Base-by-base conservation (phyloP, 2,113 vertebrate genomes). In the Bubalus kerabau region DNA sequence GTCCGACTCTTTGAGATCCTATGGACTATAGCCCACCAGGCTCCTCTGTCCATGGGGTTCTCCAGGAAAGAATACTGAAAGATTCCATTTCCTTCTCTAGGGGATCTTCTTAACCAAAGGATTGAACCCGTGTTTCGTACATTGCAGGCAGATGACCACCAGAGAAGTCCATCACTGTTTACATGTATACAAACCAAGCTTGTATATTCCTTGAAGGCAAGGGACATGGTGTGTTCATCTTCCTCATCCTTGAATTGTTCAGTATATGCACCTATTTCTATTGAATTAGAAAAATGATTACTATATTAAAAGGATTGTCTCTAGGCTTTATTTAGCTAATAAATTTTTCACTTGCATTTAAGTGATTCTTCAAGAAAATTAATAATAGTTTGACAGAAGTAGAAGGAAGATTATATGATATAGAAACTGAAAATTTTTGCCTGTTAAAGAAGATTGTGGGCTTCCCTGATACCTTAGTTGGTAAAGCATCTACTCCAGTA, bases 51-150 rank as follows among this genome's bases (percentile, higher is more conserved):
- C 36, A 23, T 23, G 10, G 21, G 36, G 6, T 24, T 74, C 36
- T 74, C 67, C 67, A 74, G 19, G 67, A 23, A 74, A 40, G 5
- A 24, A 40, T 74, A 40, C 36, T 74, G 67, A 36, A 36, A 36
- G 36, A 36, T 36, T 74, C 67, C 21, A 74, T 24, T 40, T 74
- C 67, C 67, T 74, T 40, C 36, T 24, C 67, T 74, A 74, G 36
- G 19, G n/a, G 5, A 13, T 74, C 36, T 74, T 74, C 36, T 36
- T 24, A 5, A 74, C 21, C 67, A 74, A 40, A 10, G 67, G 36
- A 12, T 7, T 40, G 36, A 40, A 74, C 36, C n/a, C 0, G 0
- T 3, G 5, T 74, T 74, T 40, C 1, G 0, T 1, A 0, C 10
- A 23, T 12, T 71, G 10, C 19, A 40, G 19, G n/a, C 62, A n/a